These are phyloP conservation scores for Sinhomidia bicolor DNA, from an alignment of 2,888 invertebrate species.

Conservation along the genomic window DNA sequence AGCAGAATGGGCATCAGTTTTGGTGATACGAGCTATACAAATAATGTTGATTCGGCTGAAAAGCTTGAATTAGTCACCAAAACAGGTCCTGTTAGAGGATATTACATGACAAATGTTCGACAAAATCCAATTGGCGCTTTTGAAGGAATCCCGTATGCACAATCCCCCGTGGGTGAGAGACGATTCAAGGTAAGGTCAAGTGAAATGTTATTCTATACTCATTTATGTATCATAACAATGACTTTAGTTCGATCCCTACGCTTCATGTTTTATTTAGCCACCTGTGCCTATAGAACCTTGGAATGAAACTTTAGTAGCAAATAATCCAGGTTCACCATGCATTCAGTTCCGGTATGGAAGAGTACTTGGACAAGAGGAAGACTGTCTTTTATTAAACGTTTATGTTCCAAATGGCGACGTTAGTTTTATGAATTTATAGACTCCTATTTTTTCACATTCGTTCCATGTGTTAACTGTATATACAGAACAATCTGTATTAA, in stretches of 20 bases:
- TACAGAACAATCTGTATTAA: neutral
- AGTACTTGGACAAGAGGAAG: slow-evolving; percentile 48
- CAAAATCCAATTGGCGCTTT: slow-evolving; percentile 66
- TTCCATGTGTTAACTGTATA: too few species aligned
- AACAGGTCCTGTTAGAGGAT: slow-evolving; percentile 34
- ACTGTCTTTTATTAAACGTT: slow-evolving; percentile 41
- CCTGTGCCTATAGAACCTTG: slow-evolving; percentile 63
- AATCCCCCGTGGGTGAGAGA: slow-evolving; percentile 58
- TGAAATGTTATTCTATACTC: neutral
- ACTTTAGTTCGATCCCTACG: neutral
- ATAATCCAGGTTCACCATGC: slow-evolving; percentile 50
- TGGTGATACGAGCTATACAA: neutral
- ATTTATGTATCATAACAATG: neutral
- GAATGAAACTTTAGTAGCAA: slow-evolving; percentile 48
- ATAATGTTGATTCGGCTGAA: neutral
- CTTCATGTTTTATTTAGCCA: slow-evolving; percentile 5
- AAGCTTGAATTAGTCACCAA: slow-evolving; percentile 8
- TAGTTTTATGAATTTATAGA: too few species aligned
- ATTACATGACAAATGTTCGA: slow-evolving; percentile 54
- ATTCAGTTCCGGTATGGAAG: slow-evolving; percentile 31
- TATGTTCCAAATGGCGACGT: slow-evolving; percentile 27
- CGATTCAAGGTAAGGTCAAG: slow-evolving; percentile 69
- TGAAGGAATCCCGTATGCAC: slow-evolving; percentile 75
- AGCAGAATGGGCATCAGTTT: neutral
- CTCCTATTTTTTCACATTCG: neutral